These are phyloP conservation scores for Iguana delicatissima DNA, from an alignment of 2,797 vertebrate genomes.

Conservation along the genomic window DNA sequence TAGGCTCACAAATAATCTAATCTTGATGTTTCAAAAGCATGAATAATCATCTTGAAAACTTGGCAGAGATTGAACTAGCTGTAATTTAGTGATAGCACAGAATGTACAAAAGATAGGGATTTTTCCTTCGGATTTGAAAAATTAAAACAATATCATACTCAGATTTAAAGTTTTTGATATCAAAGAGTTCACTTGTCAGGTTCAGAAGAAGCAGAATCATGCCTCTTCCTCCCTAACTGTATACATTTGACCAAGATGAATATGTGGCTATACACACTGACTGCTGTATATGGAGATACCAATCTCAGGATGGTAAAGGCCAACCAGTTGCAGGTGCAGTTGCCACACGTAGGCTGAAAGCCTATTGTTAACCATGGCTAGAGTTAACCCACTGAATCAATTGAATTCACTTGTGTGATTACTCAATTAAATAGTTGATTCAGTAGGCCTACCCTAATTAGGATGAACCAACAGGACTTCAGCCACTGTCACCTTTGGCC, in stretches of 20 bases:
- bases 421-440: too few relatives aligned
- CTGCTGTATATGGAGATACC: neutral
- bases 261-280: neutral
- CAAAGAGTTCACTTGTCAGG: neutral
- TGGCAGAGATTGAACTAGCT: constrained; percentile 74
- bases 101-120: constrained; percentile 46
- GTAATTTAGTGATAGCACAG: constrained; percentile 54
- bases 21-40: constrained; percentile 85
- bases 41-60: constrained; percentile 82
- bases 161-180: constrained; percentile 4
- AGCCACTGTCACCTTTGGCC: too few relatives aligned
- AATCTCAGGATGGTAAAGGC: neutral
- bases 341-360: too few relatives aligned
- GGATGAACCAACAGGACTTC: too few relatives aligned
- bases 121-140: neutral
- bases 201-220: neutral
- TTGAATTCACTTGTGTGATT: too few relatives aligned
- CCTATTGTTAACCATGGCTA: too few relatives aligned
- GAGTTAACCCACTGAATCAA: too few relatives aligned
- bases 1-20: constrained; percentile 86
- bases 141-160: constrained; percentile 2
- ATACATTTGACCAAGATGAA: neutral
- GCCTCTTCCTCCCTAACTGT: neutral
- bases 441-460: too few relatives aligned
- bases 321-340: neutral